Conservation (phyloP, 1,140 invertebrate genomes). For the Oppia nitens region DNA sequence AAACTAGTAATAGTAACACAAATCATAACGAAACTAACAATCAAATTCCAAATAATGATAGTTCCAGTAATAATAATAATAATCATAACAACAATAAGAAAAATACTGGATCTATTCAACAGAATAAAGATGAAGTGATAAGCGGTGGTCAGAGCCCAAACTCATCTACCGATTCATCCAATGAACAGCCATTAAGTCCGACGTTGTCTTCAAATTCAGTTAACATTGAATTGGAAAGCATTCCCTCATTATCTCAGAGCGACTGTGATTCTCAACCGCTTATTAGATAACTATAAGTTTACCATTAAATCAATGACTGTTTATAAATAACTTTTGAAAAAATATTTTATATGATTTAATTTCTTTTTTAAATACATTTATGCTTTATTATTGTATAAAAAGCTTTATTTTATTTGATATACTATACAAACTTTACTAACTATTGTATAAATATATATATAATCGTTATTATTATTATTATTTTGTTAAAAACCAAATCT, state of each 20-base stretch:
- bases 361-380: no score
- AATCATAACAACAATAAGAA: not conserved
- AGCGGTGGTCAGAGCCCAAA: no score
- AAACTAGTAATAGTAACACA: not conserved
- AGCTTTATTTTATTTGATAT: no score
- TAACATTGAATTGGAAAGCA: constrained; percentile 14
- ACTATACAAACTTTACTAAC: no score
- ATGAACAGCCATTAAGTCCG: not conserved
- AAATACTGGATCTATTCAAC: not conserved
- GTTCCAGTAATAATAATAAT: not conserved
- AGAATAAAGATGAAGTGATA: not conserved
- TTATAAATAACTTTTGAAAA: not conserved
- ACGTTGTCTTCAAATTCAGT: constrained; percentile 7
- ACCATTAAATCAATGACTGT: not conserved
- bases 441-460: no score
- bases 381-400: no score
- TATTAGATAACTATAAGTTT: constrained; percentile 4
- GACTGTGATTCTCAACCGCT: constrained; percentile 19
- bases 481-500: no score
- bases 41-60: not conserved
- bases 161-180: not conserved
- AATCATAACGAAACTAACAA: not conserved
- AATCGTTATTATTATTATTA: no score
- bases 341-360: no score
- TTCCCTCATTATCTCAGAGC: constrained; percentile 11